phyloP scores from a whole-genome alignment of 2,888 invertebrate species.

The Harpagoxenus sublaevis region DNA sequence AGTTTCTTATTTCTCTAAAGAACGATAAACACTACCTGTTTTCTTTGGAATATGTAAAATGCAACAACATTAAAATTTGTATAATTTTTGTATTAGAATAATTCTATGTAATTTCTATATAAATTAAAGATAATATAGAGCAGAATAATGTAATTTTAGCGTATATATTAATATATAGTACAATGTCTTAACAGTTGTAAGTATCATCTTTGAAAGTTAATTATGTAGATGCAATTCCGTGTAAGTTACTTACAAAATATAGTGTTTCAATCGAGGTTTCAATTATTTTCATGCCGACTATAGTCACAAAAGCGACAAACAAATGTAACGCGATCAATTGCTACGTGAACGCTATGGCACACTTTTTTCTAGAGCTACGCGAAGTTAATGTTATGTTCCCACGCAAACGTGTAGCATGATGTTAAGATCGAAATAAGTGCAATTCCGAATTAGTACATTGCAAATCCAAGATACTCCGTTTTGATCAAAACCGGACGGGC shows the following conservation, averaged over 20 bases:
- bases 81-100: background rate
- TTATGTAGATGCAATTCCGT: background rate
- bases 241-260: background rate
- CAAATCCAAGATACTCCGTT: background rate
- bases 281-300: background rate
- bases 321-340: background rate
- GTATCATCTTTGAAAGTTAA: background rate
- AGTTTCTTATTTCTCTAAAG: background rate
- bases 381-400: background rate
- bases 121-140: background rate
- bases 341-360: background rate
- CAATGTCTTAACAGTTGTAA: background rate
- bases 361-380: constrained; percentile 2
- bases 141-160: background rate
- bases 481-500: constrained; percentile 4
- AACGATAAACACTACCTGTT: background rate
- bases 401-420: background rate
- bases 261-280: too few species aligned
- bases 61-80: background rate
- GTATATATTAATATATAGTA: background rate
- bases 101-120: background rate
- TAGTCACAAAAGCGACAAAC: background rate
- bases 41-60: background rate
- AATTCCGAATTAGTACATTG: background rate
- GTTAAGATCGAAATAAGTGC: background rate